Percentiles rank a stretch among this genome's conserved stretches.
phyloP scores from a whole-genome alignment of 2,113 vertebrate species.

The Nibea coibor region DNA sequence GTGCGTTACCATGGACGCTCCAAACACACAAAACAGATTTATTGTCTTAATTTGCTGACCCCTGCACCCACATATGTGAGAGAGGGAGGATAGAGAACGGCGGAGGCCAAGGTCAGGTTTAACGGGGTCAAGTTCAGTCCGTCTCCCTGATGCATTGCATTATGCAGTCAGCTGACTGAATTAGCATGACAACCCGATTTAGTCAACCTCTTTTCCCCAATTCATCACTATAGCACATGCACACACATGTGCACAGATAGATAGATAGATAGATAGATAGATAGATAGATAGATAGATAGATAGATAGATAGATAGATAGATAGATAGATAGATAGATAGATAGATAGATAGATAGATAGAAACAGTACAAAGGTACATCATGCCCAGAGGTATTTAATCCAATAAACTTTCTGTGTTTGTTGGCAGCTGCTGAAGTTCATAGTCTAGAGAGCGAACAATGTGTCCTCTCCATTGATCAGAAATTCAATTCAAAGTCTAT shows the following conservation, averaged over 20 bases:
- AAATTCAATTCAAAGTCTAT: constrained; percentile 81
- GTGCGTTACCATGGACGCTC: constrained; percentile 1
- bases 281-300: constrained; percentile 25
- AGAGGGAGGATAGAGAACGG: constrained; percentile 47
- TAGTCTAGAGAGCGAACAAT: constrained; percentile 32
- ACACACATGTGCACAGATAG: constrained; percentile 29
- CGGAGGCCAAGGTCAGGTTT: constrained; percentile 84
- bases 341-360: constrained; percentile 20
- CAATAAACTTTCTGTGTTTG: constrained; percentile 28
- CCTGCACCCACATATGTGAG: constrained; percentile 64
- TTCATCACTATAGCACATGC: constrained; percentile 63
- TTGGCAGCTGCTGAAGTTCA: constrained; percentile 40
- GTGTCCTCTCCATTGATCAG: constrained; percentile 75
- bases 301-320: constrained; percentile 12
- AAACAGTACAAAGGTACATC: neutral
- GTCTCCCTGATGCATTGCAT: constrained; percentile 82
- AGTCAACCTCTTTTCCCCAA: constrained; percentile 77
- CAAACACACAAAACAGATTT: constrained; percentile 71
- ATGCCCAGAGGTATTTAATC: constrained; percentile 23
- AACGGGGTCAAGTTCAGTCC: constrained; percentile 86
- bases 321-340: constrained; percentile 24
- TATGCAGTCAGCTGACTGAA: constrained; percentile 85
- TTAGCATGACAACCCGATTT: constrained; percentile 87
- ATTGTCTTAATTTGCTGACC: constrained; percentile 81
- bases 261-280: constrained; percentile 12